Percentiles rank a stretch among this genome's conserved stretches.
These are phyloP conservation scores for Leptinotarsa defecta DNA, from an alignment of 1,140 invertebrate genomes.

Conservation along the genomic window DNA sequence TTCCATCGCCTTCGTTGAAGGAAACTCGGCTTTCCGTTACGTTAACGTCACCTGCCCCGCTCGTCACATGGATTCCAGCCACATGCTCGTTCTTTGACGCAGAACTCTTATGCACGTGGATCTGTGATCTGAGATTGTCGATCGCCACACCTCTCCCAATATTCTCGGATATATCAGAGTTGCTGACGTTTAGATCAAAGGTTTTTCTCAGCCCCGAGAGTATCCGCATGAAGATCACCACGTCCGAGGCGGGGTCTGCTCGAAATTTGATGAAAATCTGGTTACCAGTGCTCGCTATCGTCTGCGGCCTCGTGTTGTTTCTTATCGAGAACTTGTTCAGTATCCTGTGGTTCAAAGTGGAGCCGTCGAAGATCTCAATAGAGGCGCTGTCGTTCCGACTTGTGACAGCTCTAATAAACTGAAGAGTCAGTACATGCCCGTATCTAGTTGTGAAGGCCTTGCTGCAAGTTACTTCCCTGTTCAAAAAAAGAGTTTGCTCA, in stretches of 20 bases:
- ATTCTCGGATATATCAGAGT: slow-evolving; percentile 84
- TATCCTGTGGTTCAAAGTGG: slow-evolving; percentile 69
- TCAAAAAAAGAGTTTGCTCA: slow-evolving; percentile 73
- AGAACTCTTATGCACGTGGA: slow-evolving; percentile 78
- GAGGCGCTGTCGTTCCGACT: slow-evolving; percentile 73
- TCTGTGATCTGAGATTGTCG: slow-evolving; percentile 80
- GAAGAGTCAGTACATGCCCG: slow-evolving; percentile 80
- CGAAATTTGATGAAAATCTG: slow-evolving; percentile 77
- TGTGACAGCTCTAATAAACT: slow-evolving; percentile 78
- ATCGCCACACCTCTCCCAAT: slow-evolving; percentile 88
- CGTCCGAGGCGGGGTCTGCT: slow-evolving; percentile 70
- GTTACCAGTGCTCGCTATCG: slow-evolving; percentile 76
- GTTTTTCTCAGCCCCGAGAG: slow-evolving; percentile 79
- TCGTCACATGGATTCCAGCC: slow-evolving; percentile 83
- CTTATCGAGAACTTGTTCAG: slow-evolving; percentile 69
- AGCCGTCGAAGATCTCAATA: slow-evolving; percentile 80
- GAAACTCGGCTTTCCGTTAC: slow-evolving; percentile 87
- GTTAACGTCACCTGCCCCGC: slow-evolving; percentile 89
- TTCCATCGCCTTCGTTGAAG: slow-evolving; percentile 89
- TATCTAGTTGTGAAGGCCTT: slow-evolving; percentile 78
- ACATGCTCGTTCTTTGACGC: slow-evolving; percentile 87
- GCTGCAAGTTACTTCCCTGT: slow-evolving; percentile 69
- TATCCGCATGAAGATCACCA: slow-evolving; percentile 75
- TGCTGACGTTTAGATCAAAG: slow-evolving; percentile 85
- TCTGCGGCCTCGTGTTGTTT: slow-evolving; percentile 84